Percentiles rank a stretch among this genome's conserved stretches.
These are phyloP conservation scores for Apocheima hispidaria DNA, from an alignment of 2,888 invertebrate species.

Conservation along the genomic window DNA sequence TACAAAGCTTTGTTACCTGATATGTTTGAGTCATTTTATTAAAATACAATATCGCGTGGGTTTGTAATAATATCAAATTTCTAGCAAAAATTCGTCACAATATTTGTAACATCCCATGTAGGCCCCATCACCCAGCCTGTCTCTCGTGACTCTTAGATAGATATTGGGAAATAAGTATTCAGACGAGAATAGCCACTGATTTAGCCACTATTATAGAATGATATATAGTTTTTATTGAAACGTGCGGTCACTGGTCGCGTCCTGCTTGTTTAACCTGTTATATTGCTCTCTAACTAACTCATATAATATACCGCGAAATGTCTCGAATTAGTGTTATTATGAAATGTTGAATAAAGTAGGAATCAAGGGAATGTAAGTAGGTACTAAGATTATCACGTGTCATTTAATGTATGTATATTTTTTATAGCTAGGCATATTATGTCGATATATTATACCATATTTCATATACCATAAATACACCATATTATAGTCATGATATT, in stretches of 20 bases:
- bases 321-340: not conserved
- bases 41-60: too few relatives aligned
- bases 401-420: not conserved
- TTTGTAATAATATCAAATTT: not conserved
- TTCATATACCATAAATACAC: not conserved
- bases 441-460: not conserved
- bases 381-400: not conserved
- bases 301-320: not conserved
- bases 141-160: not conserved
- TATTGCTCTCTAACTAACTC: constrained; percentile 19
- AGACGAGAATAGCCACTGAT: constrained; percentile 9
- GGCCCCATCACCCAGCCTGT: constrained; percentile 21
- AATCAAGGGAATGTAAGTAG: not conserved
- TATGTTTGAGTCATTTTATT: too few relatives aligned
- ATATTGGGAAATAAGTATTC: constrained; percentile 3
- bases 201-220: not conserved
- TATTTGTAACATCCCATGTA: constrained; percentile 1
- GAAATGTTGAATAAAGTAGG: not conserved
- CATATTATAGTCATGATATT: too few relatives aligned
- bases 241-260: constrained; percentile 13
- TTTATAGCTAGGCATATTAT: not conserved
- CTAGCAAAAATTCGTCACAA: not conserved
- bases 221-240: constrained; percentile 14
- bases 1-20: too few relatives aligned
- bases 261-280: constrained; percentile 39